Base-by-base conservation (phyloP, 2,113 vertebrate genomes). In the Oxygymnocypris stewartii region DNA sequence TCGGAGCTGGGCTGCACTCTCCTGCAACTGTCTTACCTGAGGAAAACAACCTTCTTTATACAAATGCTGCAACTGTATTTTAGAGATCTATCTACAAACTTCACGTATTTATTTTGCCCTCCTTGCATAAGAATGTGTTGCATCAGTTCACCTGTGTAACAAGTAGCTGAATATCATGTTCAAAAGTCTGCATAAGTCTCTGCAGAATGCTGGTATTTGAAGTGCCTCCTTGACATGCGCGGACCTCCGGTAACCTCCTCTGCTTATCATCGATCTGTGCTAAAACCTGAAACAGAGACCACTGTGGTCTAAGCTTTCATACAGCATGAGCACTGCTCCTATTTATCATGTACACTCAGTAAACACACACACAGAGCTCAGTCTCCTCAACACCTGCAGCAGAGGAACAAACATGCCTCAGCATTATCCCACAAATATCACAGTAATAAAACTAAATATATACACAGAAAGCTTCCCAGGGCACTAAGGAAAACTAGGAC, bases 21-120 rank as follows among this genome's bases (percentile, higher is more conserved):
- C 98, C 90, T 99, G 98, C 1, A 99, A 94, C 92, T 97, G 97
- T 89, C 97, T 90, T 1, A 99, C 97, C 95, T 98, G 94, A 6
- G 2, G 4, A 35, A 78, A 78, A 35, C 47, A 78, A 8, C 10
- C 10, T 4, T 74, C 40, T 73, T 74, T n/a, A 12, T n/a, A n/a
- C 11, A 42, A 42, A 42, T 42, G 37, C 2, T 73, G 37, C 69
- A 40, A 40, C 28, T 14, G 28, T 31, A 31, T 16, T 57, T 20
- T 57, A 57, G 44, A 76, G 23, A 47, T 76, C 23, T 42, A 47
- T 44, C 42, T 13, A 51, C 3, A 28, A 77, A 31, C 23, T 25
- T 76, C 28, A 14, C 7, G 16, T 73, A 23, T 5, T 44, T 44
- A 40, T 47, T 49, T 75, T 16, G 23, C n/a, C 2, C 6, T 47